Evolutionary conservation across 2,888 invertebrate species (phyloP).

Genomic region (Thymelicus lineola): DNA sequence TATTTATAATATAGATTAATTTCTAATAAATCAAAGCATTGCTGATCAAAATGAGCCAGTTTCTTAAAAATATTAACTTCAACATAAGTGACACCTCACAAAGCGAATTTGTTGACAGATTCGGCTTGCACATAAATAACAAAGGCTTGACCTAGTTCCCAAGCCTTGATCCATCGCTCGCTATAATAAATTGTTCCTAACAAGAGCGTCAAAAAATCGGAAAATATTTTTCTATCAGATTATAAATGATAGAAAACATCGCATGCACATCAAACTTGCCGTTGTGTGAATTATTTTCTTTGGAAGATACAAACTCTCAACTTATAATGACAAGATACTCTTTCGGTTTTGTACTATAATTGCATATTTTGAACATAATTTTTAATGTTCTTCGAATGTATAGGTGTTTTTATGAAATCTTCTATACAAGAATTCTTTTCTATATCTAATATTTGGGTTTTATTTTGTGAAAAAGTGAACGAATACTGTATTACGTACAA

Average conservation of each 20-base stretch:
- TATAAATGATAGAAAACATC: conserved; percentile 25
- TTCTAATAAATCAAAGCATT: no score
- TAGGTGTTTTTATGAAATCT: no score
- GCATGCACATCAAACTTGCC: conserved; percentile 7
- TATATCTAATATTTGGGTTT: no score
- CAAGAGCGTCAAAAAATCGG: conserved; percentile 31
- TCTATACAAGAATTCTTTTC: no score
- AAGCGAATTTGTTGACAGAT: conserved; percentile 31
- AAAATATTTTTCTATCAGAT: conserved; percentile 34
- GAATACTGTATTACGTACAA: no score
- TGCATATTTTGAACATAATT: no score
- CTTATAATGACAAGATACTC: no score
- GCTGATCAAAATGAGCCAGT: not conserved
- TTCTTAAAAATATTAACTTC: conserved; percentile 13
- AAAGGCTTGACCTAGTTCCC: conserved; percentile 30
- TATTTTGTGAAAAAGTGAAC: no score
- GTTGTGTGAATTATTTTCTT: not conserved
- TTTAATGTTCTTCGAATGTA: no score
- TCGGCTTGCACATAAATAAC: conserved; percentile 36
- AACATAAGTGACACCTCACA: conserved; percentile 15
- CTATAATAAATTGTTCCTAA: conserved; percentile 34
- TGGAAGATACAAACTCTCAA: not conserved
- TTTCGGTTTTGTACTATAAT: no score
- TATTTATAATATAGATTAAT: no score
- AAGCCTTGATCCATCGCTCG: conserved; percentile 26